Conservation (phyloP, 2,113 vertebrate genomes). For the Epinephelus fuscoguttatus region DNA sequence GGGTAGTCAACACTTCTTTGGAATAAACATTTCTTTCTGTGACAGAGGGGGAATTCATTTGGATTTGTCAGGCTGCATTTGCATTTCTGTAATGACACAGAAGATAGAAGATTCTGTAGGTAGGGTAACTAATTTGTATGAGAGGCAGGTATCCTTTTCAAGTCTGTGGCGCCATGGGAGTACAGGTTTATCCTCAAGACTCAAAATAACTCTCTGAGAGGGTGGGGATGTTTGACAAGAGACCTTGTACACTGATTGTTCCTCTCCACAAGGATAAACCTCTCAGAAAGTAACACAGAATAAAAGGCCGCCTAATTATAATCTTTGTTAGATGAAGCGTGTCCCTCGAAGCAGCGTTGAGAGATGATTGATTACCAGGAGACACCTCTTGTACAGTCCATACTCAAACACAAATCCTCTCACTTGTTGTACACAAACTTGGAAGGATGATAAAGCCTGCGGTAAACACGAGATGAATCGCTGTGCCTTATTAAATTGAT, state of each 20-base stretch:
- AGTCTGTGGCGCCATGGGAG: slow-evolving; percentile 40
- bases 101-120: slow-evolving; percentile 36
- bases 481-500: slow-evolving; percentile 33
- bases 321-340: slow-evolving; percentile 67
- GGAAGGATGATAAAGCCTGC: slow-evolving; percentile 31
- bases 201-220: slow-evolving; percentile 71
- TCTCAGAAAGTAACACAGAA: slow-evolving; percentile 56
- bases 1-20: slow-evolving; percentile 45
- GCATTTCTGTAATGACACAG: slow-evolving; percentile 54
- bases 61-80: slow-evolving; percentile 64
- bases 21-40: slow-evolving; percentile 56
- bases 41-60: slow-evolving; percentile 49
- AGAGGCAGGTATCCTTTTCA: slow-evolving; percentile 56
- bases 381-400: slow-evolving; percentile 36
- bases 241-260: slow-evolving; percentile 67
- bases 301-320: slow-evolving; percentile 69
- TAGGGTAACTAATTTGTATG: slow-evolving; percentile 55
- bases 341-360: slow-evolving; percentile 49
- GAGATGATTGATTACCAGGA: slow-evolving; percentile 70
- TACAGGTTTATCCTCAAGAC: slow-evolving; percentile 67
- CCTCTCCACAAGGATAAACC: slow-evolving; percentile 68
- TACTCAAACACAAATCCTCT: slow-evolving; percentile 44
- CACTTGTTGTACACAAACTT: slow-evolving; percentile 44
- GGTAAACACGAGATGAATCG: slow-evolving; percentile 39
- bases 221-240: slow-evolving; percentile 66